Evolutionary conservation across 1,140 invertebrate species (phyloP), one percentile per base, ranked within the genome.

Genomic region (Drosophila lini): DNA sequence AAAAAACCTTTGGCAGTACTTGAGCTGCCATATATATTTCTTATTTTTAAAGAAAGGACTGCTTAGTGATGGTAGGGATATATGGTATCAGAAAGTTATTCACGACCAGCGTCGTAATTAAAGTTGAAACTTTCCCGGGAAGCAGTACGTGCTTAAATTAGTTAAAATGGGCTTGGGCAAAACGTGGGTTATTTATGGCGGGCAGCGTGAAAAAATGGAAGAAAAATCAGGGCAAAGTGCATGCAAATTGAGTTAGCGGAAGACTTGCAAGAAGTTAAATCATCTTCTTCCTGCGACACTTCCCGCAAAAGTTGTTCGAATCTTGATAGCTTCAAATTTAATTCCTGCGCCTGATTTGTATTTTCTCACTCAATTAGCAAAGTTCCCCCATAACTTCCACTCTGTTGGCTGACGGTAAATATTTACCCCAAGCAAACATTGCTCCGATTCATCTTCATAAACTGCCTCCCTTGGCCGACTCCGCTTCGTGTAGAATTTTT

Each of bases 181-280:
- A 60, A 28, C 7, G 22, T 5, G 28, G 13, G 22, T 15, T 53
- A 59, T 34, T 44, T 32, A 38, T 34, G 41, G n/a, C 16, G 7
- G 19, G 22, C 31, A 36, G n/a, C 3, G 7, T n/a, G 41, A 44
- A 40, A 50, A 40, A 45, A 56, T 13, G 8, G 3, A 31, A 28
- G 25, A 9, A 22, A 28, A 34, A 70, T 53, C 47, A 63, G 32
- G 41, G 53, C 61, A 68, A 77, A 78, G 71, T 75, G 65, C 74
- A 81, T 70, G 78, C 65, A 86, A 85, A 81, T 81, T 81, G 61
- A 65, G 78, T 78, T 86, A 61, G 34, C 67, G 55, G 41, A 47
- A 11, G 16, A 8, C 58, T 38, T 19, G 15, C 15, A 16, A 70
- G 47, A 48, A 45, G 28, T 28, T 45, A 47, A 58, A 38, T 41